A percentile compares a stretch with the other conserved stretches of the same genome.
phyloP scores from a whole-genome alignment of 2,888 invertebrate species.

The Pyralis farinalis region DNA sequence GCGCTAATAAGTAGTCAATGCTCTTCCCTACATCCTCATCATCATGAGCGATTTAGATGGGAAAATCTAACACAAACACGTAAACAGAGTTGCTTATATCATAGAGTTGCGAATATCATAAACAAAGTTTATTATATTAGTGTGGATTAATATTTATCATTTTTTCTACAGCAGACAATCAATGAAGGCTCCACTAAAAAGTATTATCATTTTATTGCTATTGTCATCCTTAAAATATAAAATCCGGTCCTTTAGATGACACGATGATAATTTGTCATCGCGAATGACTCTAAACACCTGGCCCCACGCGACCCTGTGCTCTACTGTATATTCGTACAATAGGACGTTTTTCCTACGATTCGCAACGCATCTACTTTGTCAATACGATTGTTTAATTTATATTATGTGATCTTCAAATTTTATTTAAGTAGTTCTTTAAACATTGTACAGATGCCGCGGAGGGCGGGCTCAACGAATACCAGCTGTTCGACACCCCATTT shows the following conservation, averaged over 20 bases:
- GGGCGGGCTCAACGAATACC: slow-evolving; percentile 47
- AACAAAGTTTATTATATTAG: too few relatives aligned
- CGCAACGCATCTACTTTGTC: slow-evolving; percentile 69
- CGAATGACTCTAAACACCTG: slow-evolving; percentile 63
- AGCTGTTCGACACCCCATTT: slow-evolving; percentile 51
- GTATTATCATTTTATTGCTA: slow-evolving; percentile 50
- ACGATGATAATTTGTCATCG: slow-evolving; percentile 77
- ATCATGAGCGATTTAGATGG: too few relatives aligned
- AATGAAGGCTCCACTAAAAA: slow-evolving; percentile 33
- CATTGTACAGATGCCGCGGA: slow-evolving; percentile 61
- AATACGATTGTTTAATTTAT: slow-evolving; percentile 75
- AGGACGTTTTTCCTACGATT: slow-evolving; percentile 43
- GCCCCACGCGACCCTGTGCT: slow-evolving; percentile 65
- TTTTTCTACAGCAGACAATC: slow-evolving; percentile 37
- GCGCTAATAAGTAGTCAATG: too few relatives aligned
- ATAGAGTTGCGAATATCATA: too few relatives aligned
- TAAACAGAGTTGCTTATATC: too few relatives aligned
- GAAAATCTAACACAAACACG: too few relatives aligned
- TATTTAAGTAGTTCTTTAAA: slow-evolving; percentile 76
- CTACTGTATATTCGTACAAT: slow-evolving; percentile 20
- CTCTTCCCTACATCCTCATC: too few relatives aligned
- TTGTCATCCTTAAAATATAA: slow-evolving; percentile 36
- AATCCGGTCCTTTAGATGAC: slow-evolving; percentile 49
- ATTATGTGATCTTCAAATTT: slow-evolving; percentile 75
- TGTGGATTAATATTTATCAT: too few relatives aligned